Evolutionary conservation across 1,140 invertebrate genomes (phyloP).

Genomic region (Ceratosolen solmsi): DNA sequence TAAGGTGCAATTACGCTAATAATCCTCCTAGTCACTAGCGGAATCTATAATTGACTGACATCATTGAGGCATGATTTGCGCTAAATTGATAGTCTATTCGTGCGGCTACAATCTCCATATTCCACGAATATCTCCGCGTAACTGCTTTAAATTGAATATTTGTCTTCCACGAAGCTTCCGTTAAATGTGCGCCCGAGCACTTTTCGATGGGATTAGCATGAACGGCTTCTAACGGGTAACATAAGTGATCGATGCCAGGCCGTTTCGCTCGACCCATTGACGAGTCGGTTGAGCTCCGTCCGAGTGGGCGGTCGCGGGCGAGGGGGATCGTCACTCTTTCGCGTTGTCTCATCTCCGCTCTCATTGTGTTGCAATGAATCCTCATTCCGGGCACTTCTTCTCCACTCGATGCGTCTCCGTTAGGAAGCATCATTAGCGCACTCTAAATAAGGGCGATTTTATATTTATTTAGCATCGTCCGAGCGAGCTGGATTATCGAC

Average conservation of each 20-base stretch:
- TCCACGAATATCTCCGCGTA: neutral
- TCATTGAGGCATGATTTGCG: neutral
- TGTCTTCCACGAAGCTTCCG: neutral
- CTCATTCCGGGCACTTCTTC: no score
- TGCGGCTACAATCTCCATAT: neutral
- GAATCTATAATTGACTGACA: slow-evolving; percentile 17
- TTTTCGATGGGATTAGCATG: neutral
- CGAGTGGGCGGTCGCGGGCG: no score
- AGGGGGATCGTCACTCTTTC: no score
- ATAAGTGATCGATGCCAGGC: neutral
- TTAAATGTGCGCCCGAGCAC: neutral
- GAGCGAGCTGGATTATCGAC: no score
- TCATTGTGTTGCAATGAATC: no score
- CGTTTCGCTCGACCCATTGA: neutral
- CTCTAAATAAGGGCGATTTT: no score
- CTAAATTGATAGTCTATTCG: slow-evolving; percentile 8
- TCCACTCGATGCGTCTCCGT: no score
- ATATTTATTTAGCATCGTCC: no score
- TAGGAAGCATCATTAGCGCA: no score
- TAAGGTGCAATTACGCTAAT: slow-evolving; percentile 9
- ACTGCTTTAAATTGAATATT: slow-evolving; percentile 5
- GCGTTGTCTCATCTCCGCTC: no score
- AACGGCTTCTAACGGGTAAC: neutral
- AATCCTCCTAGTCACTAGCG: neutral
- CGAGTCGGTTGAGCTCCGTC: neutral